Conservation (phyloP, 2,797 vertebrate genomes). For the Mus caroli region DNA sequence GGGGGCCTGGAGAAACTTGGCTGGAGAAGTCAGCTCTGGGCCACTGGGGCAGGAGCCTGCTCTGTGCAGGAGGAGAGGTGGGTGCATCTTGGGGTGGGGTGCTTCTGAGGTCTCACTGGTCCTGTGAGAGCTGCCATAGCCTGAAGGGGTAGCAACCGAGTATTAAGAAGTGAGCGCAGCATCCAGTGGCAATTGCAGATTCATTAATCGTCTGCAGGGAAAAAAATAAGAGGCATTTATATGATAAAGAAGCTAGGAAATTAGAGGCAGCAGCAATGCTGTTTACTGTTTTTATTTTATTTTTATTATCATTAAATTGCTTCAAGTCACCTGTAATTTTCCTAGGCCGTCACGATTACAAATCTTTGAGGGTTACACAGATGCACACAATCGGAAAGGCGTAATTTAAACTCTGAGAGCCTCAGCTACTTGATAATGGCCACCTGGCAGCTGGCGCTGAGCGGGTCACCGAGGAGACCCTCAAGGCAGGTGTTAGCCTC, state of each 20-base stretch:
- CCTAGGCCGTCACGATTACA: constrained; percentile 84
- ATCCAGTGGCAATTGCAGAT: neutral
- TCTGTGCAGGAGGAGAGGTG: neutral
- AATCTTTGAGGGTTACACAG: constrained; percentile 81
- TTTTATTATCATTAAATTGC: constrained; percentile 89
- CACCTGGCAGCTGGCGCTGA: constrained; percentile 20
- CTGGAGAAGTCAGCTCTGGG: constrained; percentile 56
- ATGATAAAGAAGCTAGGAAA: constrained; percentile 86
- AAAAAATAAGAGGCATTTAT: constrained; percentile 77
- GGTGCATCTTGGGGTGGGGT: neutral
- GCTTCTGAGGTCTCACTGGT: neutral
- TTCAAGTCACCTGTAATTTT: constrained; percentile 88
- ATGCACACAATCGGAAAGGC: constrained; percentile 54
- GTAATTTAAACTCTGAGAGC: constrained; percentile 48
- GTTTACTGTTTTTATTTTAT: constrained; percentile 85
- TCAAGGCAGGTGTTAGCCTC: neutral
- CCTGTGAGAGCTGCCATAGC: neutral
- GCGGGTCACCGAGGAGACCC: neutral
- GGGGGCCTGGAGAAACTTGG: constrained; percentile 63
- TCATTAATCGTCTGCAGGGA: constrained; percentile 71
- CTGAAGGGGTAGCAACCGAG: neutral
- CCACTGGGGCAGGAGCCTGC: neutral
- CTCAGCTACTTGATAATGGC: neutral
- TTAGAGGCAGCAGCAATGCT: constrained; percentile 83
- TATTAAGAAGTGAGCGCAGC: neutral